Evolutionary conservation across 2,797 vertebrate species (phyloP).

Genomic region (Peromyscus nudipes): DNA sequence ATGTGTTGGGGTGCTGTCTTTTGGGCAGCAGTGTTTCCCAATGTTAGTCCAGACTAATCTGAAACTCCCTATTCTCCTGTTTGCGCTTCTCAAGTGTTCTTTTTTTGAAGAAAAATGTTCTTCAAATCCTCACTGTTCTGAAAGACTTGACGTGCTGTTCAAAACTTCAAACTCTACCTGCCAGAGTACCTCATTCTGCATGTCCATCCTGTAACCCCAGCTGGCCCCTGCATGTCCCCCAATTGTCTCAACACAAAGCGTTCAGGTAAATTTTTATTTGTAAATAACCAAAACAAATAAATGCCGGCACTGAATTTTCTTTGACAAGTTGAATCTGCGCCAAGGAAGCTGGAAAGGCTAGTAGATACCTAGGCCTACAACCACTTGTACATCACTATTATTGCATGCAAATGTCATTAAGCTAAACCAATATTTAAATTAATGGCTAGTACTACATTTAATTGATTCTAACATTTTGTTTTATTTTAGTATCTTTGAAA

Average conservation of each 20-base stretch:
- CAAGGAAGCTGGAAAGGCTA: background rate
- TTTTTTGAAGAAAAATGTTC: background rate
- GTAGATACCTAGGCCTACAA: background rate
- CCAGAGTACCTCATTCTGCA: background rate
- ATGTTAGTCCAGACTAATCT: background rate
- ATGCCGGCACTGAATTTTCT: background rate
- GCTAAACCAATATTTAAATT: background rate
- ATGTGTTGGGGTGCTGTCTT: too few species aligned
- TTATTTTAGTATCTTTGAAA: slow-evolving; percentile 55
- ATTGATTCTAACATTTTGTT: background rate
- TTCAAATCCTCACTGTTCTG: slow-evolving; percentile 6
- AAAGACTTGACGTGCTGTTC: background rate
- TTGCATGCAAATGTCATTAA: background rate
- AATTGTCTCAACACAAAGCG: background rate
- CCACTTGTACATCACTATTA: background rate
- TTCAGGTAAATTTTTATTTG: background rate
- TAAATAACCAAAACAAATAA: background rate
- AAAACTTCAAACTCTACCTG: background rate
- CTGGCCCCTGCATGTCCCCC: background rate
- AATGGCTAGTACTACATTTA: background rate
- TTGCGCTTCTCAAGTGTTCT: background rate
- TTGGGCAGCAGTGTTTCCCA: background rate
- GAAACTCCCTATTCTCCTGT: background rate
- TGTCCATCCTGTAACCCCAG: background rate
- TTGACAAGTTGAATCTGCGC: background rate